Percentiles rank a stretch among this genome's conserved stretches.
Conservation (phyloP, 2,113 vertebrate genomes). For the Thunnus maccoyii region DNA sequence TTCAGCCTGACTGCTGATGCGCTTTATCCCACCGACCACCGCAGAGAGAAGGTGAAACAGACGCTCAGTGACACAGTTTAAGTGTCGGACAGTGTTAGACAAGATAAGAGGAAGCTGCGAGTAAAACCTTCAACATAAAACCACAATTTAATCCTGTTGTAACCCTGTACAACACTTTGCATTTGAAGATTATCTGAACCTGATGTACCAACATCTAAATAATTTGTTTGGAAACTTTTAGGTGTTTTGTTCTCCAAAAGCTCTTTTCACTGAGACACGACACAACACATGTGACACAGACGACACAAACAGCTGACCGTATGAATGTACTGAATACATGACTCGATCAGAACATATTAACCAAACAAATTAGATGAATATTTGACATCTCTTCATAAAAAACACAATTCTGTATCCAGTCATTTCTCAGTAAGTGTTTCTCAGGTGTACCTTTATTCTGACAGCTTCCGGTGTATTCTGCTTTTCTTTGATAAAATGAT, state of each 20-base stretch:
- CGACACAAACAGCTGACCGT: no score
- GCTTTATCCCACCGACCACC: constrained; percentile 29
- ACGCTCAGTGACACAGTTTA: not conserved
- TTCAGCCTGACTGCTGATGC: constrained; percentile 19
- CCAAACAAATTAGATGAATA: not conserved
- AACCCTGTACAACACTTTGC: no score
- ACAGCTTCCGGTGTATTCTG: not conserved
- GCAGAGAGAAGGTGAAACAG: not conserved
- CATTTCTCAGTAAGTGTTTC: no score
- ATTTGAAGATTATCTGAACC: no score
- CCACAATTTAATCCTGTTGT: no score
- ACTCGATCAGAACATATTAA: not conserved
- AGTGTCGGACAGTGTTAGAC: constrained; percentile 6
- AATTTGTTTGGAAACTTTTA: not conserved
- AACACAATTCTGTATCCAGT: not conserved
- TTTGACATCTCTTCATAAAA: no score
- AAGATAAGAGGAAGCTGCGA: fast-evolving
- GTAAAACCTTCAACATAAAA: not conserved
- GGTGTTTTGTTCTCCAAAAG: not conserved
- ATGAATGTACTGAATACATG: not conserved
- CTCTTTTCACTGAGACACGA: no score
- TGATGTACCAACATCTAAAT: no score
- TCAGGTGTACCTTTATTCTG: constrained; percentile 29
- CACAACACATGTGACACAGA: not conserved
- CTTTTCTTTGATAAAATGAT: not conserved